phyloP scores from a whole-genome alignment of 1,140 invertebrate species.

The Drosophila santomea region DNA sequence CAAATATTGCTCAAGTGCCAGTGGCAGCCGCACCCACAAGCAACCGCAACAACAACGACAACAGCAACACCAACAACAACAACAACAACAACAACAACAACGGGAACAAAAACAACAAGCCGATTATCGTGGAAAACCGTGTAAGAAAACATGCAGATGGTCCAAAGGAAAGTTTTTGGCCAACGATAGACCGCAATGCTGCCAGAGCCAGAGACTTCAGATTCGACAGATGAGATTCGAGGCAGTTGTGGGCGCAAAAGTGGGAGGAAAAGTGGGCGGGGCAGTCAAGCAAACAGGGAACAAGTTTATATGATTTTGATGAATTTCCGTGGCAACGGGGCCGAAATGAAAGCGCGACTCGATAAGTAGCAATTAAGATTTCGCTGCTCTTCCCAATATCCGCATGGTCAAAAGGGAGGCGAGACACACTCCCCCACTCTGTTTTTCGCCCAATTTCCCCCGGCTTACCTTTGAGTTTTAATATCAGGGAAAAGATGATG shows the following conservation, averaged over 20 bases:
- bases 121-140: conserved; percentile 61
- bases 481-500: conserved; percentile 60
- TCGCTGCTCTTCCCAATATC: conserved; percentile 67
- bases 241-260: not conserved
- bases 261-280: not conserved
- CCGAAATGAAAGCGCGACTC: conserved; percentile 76
- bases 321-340: conserved; percentile 82
- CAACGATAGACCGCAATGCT: conserved; percentile 73
- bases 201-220: conserved; percentile 20
- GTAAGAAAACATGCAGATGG: conserved; percentile 81
- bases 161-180: conserved; percentile 69
- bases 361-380: conserved; percentile 82
- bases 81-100: conserved; percentile 7
- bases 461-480: conserved; percentile 72
- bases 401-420: conserved; percentile 49
- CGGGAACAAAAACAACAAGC: conserved; percentile 12
- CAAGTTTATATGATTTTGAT: conserved; percentile 83
- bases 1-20: conserved; percentile 81
- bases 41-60: conserved; percentile 3
- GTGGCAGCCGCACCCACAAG: conserved; percentile 46
- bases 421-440: not conserved
- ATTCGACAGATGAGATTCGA: conserved; percentile 39
- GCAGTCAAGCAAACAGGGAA: conserved; percentile 50
- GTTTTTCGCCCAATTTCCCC: not conserved
- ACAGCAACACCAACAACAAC: conserved; percentile 36